Evolutionary conservation across 2,888 invertebrate species (phyloP), one percentile per base, ranked within the genome.

Genomic region (Morinoia aosen): DNA sequence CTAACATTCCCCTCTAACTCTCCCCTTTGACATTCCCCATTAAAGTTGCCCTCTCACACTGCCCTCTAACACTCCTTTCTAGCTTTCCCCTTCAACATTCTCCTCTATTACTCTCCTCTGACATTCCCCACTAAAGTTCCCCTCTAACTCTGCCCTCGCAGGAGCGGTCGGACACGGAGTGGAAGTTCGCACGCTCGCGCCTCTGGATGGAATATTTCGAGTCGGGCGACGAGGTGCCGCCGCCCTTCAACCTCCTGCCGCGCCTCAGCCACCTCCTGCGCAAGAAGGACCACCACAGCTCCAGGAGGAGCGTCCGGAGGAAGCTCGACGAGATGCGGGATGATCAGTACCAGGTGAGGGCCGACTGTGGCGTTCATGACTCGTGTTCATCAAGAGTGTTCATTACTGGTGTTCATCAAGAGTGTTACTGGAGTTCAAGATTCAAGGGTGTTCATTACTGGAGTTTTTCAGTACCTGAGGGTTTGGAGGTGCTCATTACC

Each of bases 141-240:
- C 76, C 33, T 76, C 8, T 10, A 25, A 33, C 76, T 0, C 33
- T 76, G 16, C 25, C 19, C 19, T 95, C 97, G 56, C 97, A 99
- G 99, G 98, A 99, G 98, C 98, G 99, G 97, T 98, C 99, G 0
- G 99, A 99, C 97, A 98, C 98, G 0, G 99, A 99, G 97, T 99
- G 99, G 99, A 99, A 99, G 97, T 99, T 99, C 97, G 99, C 99
- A 0, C 98, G 99, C 94, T 99, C 99, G 0, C 98, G 98, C 97
- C 97, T 99, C 7, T 99, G 99, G 99, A 98, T 99, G 98, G 99
- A 98, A 97, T 99, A 99, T 97, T 99, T 99, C 97, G 99, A 99
- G 97, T 98, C 98, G 97, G 98, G 98, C 58, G 98, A 98, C 0
- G 99, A 99, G 0, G 97, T 99, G 58, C 99, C 99, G 0, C 98